phyloP scores from a whole-genome alignment of 2,797 vertebrate genomes.

The Kryptopterus vitreolus region DNA sequence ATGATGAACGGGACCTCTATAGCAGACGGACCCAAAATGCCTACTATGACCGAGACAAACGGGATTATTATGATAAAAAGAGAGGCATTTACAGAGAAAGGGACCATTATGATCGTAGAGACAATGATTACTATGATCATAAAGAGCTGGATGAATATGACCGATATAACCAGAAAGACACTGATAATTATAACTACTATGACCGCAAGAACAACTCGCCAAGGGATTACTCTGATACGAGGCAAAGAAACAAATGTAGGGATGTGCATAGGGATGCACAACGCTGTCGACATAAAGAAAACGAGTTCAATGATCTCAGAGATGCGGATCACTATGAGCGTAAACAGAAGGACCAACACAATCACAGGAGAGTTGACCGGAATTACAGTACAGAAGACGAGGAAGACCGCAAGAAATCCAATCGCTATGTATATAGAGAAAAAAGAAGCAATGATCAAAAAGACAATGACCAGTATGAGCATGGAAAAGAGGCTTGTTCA shows the following conservation, averaged over 20 bases:
- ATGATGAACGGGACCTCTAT: constrained; percentile 31
- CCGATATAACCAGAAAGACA: constrained; percentile 56
- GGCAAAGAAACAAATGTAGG: constrained; percentile 54
- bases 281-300: constrained; percentile 51
- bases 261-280: constrained; percentile 52
- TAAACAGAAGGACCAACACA: constrained; percentile 56
- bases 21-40: constrained; percentile 42
- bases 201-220: constrained; percentile 48
- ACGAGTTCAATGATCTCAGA: constrained; percentile 42
- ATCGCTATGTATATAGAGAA: constrained; percentile 55
- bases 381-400: constrained; percentile 60
- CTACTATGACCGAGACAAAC: constrained; percentile 36
- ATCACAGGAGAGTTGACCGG: constrained; percentile 56
- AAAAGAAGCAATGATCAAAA: constrained; percentile 56
- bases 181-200: constrained; percentile 44
- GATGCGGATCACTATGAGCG: constrained; percentile 47
- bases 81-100: constrained; percentile 36
- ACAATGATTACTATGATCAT: constrained; percentile 56
- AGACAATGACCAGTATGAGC: constrained; percentile 40
- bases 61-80: constrained; percentile 47
- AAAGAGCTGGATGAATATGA: constrained; percentile 61
- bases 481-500: constrained; percentile 56
- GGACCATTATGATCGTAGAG: constrained; percentile 32
- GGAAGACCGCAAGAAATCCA: constrained; percentile 57
- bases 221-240: constrained; percentile 46